These are phyloP conservation scores for Siniperca obscura DNA, from an alignment of 2,797 vertebrate genomes.

Conservation along the genomic window DNA sequence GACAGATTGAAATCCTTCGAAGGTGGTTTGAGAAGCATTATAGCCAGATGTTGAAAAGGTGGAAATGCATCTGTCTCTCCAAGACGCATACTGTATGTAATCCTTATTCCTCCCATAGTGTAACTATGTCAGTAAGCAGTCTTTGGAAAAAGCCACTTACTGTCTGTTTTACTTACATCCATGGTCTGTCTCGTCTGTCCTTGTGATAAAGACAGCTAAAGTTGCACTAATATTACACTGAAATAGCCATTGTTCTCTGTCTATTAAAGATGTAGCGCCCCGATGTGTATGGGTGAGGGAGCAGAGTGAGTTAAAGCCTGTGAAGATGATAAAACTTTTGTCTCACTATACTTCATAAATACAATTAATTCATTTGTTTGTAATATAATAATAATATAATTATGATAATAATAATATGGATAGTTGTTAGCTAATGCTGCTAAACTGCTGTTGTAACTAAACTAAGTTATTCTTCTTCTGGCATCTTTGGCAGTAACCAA, in stretches of 20 bases:
- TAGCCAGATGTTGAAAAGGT: neutral
- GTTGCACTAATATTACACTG: neutral
- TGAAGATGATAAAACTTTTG: neutral
- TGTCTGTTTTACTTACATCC: neutral
- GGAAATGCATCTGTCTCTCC: neutral
- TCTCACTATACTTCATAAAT: too few relatives aligned
- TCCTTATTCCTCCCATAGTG: neutral
- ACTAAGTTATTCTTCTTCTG: neutral
- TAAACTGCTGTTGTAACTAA: neutral
- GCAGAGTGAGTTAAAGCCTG: neutral
- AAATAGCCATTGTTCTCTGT: neutral
- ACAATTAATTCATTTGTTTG: neutral
- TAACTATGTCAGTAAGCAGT: neutral
- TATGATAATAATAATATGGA: neutral
- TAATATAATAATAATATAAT: too few relatives aligned
- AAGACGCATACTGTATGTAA: neutral
- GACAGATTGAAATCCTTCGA: neutral
- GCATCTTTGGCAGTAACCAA: neutral
- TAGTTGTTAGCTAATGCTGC: too few relatives aligned
- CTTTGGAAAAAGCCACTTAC: neutral
- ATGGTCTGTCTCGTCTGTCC: neutral
- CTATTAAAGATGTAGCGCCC: neutral
- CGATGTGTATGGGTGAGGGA: neutral
- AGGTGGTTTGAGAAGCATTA: neutral
- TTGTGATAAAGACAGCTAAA: neutral